phyloP scores from a whole-genome alignment of 2,888 invertebrate species.

The Mesochorus sp. region DNA sequence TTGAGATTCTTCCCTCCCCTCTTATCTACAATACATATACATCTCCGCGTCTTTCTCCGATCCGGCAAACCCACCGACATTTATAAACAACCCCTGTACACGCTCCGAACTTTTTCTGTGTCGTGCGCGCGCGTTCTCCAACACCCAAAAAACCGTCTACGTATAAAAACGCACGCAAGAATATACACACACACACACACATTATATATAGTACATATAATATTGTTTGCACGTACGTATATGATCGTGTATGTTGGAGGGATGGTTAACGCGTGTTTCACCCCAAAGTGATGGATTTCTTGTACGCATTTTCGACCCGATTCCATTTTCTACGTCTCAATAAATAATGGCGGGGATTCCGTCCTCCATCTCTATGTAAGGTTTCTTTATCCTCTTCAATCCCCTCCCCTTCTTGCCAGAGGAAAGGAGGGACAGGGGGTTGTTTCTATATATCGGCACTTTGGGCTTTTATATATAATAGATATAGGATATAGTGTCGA shows the following conservation, averaged over 20 bases:
- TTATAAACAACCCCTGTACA: conserved; percentile 71
- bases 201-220: no score
- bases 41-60: conserved; percentile 57
- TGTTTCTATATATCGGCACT: no score
- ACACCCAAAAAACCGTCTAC: neutral
- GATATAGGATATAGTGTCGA: no score
- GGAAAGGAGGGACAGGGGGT: conserved; percentile 13
- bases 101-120: conserved; percentile 59
- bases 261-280: conserved; percentile 57
- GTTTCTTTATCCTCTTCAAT: neutral
- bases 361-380: conserved; percentile 31
- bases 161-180: no score
- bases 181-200: no score
- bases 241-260: conserved; percentile 26
- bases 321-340: conserved; percentile 57
- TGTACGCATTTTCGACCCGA: conserved; percentile 35
- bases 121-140: conserved; percentile 14
- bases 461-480: no score
- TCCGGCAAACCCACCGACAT: conserved; percentile 71
- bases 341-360: conserved; percentile 64
- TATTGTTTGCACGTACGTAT: neutral
- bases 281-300: conserved; percentile 68
- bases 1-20: conserved; percentile 72
- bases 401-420: conserved; percentile 1
- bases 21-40: neutral